Percentiles rank a stretch among this genome's conserved stretches.
Conservation (phyloP, 2,113 vertebrate genomes). For the Diadophis punctatus region DNA sequence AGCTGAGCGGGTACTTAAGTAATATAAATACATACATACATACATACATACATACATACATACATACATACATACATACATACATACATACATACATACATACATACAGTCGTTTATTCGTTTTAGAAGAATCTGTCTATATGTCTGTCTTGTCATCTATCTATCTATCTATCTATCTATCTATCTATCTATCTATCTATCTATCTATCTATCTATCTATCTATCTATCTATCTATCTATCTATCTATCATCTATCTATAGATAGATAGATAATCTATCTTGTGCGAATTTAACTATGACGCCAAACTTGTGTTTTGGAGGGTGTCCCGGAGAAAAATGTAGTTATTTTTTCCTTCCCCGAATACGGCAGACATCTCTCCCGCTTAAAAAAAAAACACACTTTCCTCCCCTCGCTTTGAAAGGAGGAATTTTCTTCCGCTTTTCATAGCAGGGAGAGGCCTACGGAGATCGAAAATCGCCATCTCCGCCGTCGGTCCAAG, state of each 20-base stretch:
- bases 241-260: too few species aligned
- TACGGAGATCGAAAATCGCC: background rate
- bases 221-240: too few species aligned
- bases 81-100: background rate
- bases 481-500: background rate
- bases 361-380: too few species aligned
- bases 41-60: too few species aligned
- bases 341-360: background rate
- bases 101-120: background rate
- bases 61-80: too few species aligned
- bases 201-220: too few species aligned
- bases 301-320: background rate
- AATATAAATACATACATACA: background rate
- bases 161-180: too few species aligned
- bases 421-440: background rate
- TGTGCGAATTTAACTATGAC: background rate
- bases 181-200: too few species aligned
- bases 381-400: background rate
- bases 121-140: background rate
- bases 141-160: too few species aligned
- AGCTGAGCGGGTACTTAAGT: background rate
- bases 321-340: background rate
- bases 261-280: background rate
- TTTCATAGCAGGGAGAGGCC: background rate
- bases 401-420: background rate